Evolutionary conservation across 2,797 vertebrate genomes (phyloP).

Genomic region (Melanogrammus aeglefinus): DNA sequence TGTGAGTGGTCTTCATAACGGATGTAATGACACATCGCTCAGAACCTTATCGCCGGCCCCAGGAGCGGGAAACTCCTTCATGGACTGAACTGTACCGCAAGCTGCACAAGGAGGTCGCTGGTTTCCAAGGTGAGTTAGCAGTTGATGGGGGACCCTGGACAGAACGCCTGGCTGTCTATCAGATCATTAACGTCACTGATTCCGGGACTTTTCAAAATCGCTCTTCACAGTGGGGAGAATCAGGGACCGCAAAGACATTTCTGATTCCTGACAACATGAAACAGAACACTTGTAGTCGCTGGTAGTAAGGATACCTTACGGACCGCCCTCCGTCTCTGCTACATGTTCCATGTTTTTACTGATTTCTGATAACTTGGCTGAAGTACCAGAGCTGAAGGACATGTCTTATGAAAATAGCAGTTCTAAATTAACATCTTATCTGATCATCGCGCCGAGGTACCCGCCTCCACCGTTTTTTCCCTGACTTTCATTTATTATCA

Average conservation of each 20-base stretch:
- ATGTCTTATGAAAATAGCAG: constrained; percentile 66
- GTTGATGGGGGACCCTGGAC: constrained; percentile 58
- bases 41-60: constrained; percentile 5
- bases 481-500: constrained; percentile 60
- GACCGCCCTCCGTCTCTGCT: constrained; percentile 63
- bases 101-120: constrained; percentile 42
- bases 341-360: constrained; percentile 70
- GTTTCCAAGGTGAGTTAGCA: constrained; percentile 66
- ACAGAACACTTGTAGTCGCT: constrained; percentile 68
- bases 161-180: constrained; percentile 54
- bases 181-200: constrained; percentile 55
- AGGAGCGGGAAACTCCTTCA: constrained; percentile 33
- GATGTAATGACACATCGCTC: too few relatives aligned
- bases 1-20: too few relatives aligned
- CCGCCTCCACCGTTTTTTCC: constrained; percentile 80
- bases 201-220: constrained; percentile 34
- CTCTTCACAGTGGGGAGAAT: constrained; percentile 13
- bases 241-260: constrained; percentile 62
- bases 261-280: constrained; percentile 72
- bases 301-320: constrained; percentile 55
- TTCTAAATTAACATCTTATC: constrained; percentile 78
- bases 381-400: constrained; percentile 72
- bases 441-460: constrained; percentile 78
- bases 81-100: constrained; percentile 58
- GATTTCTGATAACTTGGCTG: constrained; percentile 74